A percentile compares a stretch with the other conserved stretches of the same genome.
These are phyloP conservation scores for Drosophila atripex DNA, from an alignment of 2,888 invertebrate species.

Conservation along the genomic window DNA sequence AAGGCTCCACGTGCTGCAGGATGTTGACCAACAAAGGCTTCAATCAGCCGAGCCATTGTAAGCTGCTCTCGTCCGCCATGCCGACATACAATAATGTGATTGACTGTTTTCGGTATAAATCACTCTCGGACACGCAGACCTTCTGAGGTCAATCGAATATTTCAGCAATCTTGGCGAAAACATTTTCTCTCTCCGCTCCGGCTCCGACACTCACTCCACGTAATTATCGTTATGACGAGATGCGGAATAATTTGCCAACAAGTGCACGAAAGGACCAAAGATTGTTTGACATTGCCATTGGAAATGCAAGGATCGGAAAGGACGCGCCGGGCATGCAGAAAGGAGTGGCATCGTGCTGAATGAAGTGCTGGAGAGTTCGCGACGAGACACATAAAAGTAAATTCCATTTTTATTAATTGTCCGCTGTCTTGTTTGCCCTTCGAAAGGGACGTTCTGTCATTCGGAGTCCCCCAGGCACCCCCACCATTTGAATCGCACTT, in stretches of 20 bases:
- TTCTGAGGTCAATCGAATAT: slow-evolving; percentile 38
- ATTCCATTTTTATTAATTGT: slow-evolving; percentile 71
- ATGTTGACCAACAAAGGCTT: slow-evolving; percentile 42
- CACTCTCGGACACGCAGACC: slow-evolving; percentile 18
- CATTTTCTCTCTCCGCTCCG: slow-evolving; percentile 33
- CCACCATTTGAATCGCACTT: slow-evolving; percentile 56
- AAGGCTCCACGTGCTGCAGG: slow-evolving; percentile 11
- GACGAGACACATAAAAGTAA: slow-evolving; percentile 54
- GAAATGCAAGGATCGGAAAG: slow-evolving; percentile 4
- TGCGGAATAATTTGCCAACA: slow-evolving; percentile 52
- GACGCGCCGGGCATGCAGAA: slow-evolving; percentile 1
- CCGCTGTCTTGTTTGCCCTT: slow-evolving; percentile 40
- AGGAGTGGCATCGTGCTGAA: not conserved
- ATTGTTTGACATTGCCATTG: slow-evolving; percentile 44
- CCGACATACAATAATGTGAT: slow-evolving; percentile 27
- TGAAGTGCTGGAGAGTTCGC: slow-evolving; percentile 8
- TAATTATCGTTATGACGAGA: slow-evolving; percentile 61
- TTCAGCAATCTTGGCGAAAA: slow-evolving; percentile 45
- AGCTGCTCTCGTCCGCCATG: slow-evolving; percentile 9
- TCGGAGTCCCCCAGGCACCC: not conserved
- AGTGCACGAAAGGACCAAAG: slow-evolving; percentile 27
- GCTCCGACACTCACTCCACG: slow-evolving; percentile 29
- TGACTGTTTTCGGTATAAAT: slow-evolving; percentile 43
- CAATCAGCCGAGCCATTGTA: slow-evolving; percentile 34
- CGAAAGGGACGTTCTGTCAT: slow-evolving; percentile 23